Conservation (phyloP, 2,888 invertebrate species). For the Mesoligia furuncula region DNA sequence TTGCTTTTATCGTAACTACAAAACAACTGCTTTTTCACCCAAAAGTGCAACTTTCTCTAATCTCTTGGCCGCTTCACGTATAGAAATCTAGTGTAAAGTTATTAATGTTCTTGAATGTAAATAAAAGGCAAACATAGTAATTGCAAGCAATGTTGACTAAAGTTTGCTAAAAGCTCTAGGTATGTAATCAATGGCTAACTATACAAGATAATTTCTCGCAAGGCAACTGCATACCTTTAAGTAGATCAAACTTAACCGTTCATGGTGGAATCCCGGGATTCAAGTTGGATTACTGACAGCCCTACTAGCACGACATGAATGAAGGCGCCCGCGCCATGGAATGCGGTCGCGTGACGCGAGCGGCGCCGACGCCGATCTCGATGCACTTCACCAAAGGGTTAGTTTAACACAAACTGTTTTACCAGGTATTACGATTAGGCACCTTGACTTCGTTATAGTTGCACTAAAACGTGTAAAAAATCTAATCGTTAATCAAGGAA, state of each 20-base stretch:
- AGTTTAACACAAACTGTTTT: conserved; percentile 73
- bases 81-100: background rate
- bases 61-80: background rate
- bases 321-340: conserved; percentile 87
- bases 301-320: conserved; percentile 83
- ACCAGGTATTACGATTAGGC: conserved; percentile 25
- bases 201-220: conserved; percentile 2
- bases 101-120: background rate
- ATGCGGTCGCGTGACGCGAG: conserved; percentile 91
- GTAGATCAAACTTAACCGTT: conserved; percentile 29
- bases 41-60: background rate
- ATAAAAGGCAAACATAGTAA: background rate
- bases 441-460: conserved; percentile 34
- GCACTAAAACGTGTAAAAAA: background rate
- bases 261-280: conserved; percentile 41
- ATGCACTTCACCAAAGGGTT: conserved; percentile 87
- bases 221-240: conserved; percentile 12
- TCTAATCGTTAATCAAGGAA: background rate
- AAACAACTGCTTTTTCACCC: background rate
- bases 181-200: background rate
- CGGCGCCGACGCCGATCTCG: conserved; percentile 90
- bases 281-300: conserved; percentile 59
- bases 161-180: background rate
- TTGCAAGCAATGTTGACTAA: background rate
- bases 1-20: background rate